phyloP scores from a whole-genome alignment of 30 jellyfish, hydroid and myxozoan species.

The Chrysaora quinquecirrha region DNA sequence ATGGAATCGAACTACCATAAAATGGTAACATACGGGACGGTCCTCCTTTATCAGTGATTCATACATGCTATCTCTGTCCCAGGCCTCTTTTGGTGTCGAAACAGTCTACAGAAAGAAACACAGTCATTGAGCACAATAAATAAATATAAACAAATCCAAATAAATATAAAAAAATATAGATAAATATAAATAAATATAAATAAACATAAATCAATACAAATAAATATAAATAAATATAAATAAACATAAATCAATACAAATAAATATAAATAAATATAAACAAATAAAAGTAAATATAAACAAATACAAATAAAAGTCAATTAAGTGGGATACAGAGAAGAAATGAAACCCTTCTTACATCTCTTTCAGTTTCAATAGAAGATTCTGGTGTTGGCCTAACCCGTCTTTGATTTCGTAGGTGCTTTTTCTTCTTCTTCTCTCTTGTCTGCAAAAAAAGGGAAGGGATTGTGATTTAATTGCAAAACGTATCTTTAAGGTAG shows the following conservation, averaged over 20 bases:
- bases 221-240: no score
- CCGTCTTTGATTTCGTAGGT: neutral
- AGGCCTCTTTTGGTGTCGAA: conserved; percentile 11
- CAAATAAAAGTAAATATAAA: no score
- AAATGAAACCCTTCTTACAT: neutral
- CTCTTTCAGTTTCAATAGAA: neutral
- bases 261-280: no score
- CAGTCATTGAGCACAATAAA: no score
- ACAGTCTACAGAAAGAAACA: neutral
- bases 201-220: neutral
- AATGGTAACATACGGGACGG: neutral
- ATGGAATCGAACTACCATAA: no score
- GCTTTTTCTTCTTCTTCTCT: neutral
- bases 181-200: no score
- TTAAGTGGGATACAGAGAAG: neutral
- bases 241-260: neutral
- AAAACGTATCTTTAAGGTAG: neutral
- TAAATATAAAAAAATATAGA: no score
- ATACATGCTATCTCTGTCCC: neutral
- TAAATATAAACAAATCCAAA: no score
- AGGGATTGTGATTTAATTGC: neutral
- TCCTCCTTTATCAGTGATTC: neutral
- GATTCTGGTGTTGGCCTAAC: neutral
- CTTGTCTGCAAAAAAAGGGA: neutral
- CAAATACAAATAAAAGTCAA: no score